phyloP scores from a whole-genome alignment of 2,113 vertebrate genomes.

The Seriola dumerili region DNA sequence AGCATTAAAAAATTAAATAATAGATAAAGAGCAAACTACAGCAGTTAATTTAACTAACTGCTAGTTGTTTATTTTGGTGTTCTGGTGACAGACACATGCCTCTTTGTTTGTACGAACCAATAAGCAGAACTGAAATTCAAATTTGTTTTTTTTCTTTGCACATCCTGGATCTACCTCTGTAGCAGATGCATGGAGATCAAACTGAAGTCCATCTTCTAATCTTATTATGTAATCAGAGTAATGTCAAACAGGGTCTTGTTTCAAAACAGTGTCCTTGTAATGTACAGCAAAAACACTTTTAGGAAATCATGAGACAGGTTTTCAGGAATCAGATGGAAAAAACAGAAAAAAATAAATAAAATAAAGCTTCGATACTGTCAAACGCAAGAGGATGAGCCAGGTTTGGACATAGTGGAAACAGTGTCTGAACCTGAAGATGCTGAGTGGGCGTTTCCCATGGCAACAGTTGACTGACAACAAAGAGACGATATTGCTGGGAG shows the following conservation, averaged over 20 bases:
- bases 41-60: too few species aligned
- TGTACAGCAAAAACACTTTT: too few species aligned
- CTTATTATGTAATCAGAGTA: too few species aligned
- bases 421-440: not conserved
- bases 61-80: too few species aligned
- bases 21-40: too few species aligned
- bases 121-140: too few species aligned
- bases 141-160: not conserved
- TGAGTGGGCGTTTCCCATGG: not conserved
- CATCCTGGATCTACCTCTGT: not conserved
- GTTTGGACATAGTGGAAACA: not conserved
- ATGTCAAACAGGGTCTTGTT: too few species aligned
- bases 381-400: not conserved
- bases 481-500: not conserved
- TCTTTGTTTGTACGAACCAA: too few species aligned
- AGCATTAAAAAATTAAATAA: too few species aligned
- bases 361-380: not conserved
- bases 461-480: not conserved
- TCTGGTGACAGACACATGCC: too few species aligned
- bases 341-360: not conserved
- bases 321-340: not conserved
- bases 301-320: not conserved
- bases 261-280: not conserved
- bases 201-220: too few species aligned
- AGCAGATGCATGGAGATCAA: too few species aligned